Evolutionary conservation across 30 jellyfish, hydroid and myxozoan genomes (phyloP), one percentile per base, ranked within the genome.

Genomic region (Aurelia sp.): DNA sequence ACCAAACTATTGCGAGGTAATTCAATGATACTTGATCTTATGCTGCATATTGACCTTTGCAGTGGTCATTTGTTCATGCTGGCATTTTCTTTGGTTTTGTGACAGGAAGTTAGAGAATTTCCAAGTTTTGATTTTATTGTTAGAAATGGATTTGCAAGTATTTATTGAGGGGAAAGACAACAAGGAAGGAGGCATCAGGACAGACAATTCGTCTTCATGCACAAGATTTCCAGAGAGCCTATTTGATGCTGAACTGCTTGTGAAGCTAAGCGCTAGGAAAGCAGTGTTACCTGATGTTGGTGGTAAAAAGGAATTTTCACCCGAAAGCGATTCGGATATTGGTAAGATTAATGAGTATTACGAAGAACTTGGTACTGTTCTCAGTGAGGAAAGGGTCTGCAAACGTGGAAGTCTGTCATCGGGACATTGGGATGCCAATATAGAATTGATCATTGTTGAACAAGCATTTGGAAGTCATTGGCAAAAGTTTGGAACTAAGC

Each of bases 361-460:
- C 61, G 79, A 86, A 16, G 85, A 75, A 60, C 80, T 86, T 23
- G 58, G 31, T 53, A 11, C 37, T 13, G 44, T 74, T 51, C 79
- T 86, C 9, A 52, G 65, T 64, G 95, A 86, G 61, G 95, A 86
- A 55, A 75, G 95, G 57, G 95, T 86, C 33, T 86, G 95, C 68
- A 66, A 76, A 59, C 65, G 22, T 19, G 80, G 89, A 0, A 67
- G 80, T 50, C 73, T 86, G 35, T 86, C 95, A 52, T 18, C 63
- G 7, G 95, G 89, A 4, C 40, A 31, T 22, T 86, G 95, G 95
- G 79, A 68, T 22, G 74, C 70, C 27, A 55, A 8, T 0, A 37
- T 9, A 31, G 11, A 17, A 12, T 41, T 86, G 33, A 40, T 76
- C 60, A 62, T 78, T 9, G 89, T 86, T 30, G 80, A 75, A 9